A percentile compares a stretch with the other conserved stretches of the same genome.
These are phyloP conservation scores for Athetis lepigone DNA, from an alignment of 2,888 invertebrate species.

Conservation along the genomic window DNA sequence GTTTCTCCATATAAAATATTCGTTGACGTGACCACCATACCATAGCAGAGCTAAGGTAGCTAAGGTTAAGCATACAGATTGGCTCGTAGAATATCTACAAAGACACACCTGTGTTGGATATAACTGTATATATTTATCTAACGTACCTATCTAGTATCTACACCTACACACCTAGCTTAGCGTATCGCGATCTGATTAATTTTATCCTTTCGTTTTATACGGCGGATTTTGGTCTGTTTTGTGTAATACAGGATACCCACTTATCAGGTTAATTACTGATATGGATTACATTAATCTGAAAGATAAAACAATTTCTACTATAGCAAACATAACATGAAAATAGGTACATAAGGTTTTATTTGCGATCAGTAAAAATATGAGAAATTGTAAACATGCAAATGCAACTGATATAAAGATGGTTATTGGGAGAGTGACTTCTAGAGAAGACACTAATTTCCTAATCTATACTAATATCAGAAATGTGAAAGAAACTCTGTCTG, in stretches of 20 bases:
- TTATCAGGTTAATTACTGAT: conserved; percentile 34
- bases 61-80: conserved; percentile 31
- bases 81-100: conserved; percentile 11
- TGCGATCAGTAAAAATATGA: not conserved
- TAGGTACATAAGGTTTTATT: not conserved
- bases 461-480: not conserved
- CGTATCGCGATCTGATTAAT: conserved; percentile 13
- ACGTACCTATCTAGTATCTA: not conserved
- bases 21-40: conserved; percentile 43
- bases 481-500: too few species aligned
- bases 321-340: not conserved
- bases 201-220: conserved; percentile 2
- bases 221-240: conserved; percentile 36
- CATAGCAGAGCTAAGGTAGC: conserved; percentile 24
- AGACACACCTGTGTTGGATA: conserved; percentile 27
- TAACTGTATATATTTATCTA: conserved; percentile 26
- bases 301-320: conserved; percentile 1
- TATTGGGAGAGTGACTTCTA: not conserved
- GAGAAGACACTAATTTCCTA: not conserved
- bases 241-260: conserved; percentile 3
- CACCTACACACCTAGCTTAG: conserved; percentile 11
- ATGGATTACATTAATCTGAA: not conserved
- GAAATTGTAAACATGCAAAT: too few species aligned
- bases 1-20: conserved; percentile 48
- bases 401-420: not conserved